These are phyloP conservation scores for Timema podura DNA, from an alignment of 2,888 invertebrate genomes.

Conservation along the genomic window DNA sequence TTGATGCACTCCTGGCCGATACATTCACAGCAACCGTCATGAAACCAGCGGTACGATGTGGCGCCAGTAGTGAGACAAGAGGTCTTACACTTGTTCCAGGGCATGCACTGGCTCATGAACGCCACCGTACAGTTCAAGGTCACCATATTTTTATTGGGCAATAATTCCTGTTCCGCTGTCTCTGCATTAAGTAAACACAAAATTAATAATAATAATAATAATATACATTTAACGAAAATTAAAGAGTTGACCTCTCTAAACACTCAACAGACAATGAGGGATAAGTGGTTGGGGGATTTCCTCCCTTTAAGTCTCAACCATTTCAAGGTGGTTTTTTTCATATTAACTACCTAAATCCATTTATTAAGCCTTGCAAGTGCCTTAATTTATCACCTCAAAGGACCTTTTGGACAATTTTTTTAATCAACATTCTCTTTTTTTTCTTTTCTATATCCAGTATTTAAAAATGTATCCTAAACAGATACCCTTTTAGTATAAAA, in stretches of 20 bases:
- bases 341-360: no score
- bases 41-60: conserved; percentile 85
- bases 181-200: conserved; percentile 47
- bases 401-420: no score
- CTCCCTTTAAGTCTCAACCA: background rate
- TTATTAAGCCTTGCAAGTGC: no score
- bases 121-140: conserved; percentile 89
- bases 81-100: conserved; percentile 79
- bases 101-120: conserved; percentile 84
- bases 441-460: no score
- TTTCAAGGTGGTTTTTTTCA: background rate
- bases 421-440: no score
- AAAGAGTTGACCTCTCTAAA: no score
- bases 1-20: conserved; percentile 83
- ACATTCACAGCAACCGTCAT: conserved; percentile 93
- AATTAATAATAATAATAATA: background rate
- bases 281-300: background rate
- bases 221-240: background rate
- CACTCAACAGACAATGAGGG: no score
- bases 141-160: conserved; percentile 41
- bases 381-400: no score
- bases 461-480: no score
- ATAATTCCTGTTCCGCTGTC: conserved; percentile 52
- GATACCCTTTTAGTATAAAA: no score
- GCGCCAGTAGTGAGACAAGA: conserved; percentile 82